Evolutionary conservation across 1,140 invertebrate species (phyloP).

Genomic region (Caenorhabditis latens): DNA sequence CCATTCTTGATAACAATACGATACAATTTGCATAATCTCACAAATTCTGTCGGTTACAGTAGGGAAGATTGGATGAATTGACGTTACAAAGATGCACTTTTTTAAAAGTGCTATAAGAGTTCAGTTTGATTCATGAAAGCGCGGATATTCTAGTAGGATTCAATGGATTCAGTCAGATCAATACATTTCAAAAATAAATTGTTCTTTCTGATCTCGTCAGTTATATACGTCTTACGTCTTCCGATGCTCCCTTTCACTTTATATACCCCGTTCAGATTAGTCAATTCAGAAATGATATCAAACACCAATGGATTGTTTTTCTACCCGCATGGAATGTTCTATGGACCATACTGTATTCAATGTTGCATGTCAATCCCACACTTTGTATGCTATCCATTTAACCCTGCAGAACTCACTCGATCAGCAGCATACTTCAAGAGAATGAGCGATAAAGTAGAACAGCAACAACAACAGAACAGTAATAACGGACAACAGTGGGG

Average conservation of each 20-base stretch:
- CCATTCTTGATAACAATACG: not conserved
- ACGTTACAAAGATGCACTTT: not conserved
- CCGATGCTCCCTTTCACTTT: no score
- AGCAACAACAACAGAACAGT: not conserved
- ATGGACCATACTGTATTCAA: not conserved
- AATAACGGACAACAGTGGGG: not conserved
- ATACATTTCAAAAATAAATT: no score
- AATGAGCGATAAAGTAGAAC: not conserved
- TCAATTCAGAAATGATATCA: no score
- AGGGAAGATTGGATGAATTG: not conserved
- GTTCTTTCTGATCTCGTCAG: no score
- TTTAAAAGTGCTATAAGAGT: not conserved
- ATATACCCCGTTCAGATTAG: no score
- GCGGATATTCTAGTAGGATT: no score
- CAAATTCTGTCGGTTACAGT: not conserved
- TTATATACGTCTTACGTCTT: no score
- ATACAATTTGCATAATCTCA: conserved; percentile 8
- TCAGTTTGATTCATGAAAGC: not conserved
- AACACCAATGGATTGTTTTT: not conserved
- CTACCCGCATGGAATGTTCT: not conserved
- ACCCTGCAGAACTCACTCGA: not conserved
- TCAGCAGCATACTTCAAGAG: not conserved
- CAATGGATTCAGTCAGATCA: no score
- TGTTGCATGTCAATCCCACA: conserved; percentile 2
- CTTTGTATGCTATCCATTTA: not conserved